These are phyloP conservation scores for Gnathonemus echidnorhynchus DNA, from an alignment of 2,113 vertebrate species.

Conservation along the genomic window DNA sequence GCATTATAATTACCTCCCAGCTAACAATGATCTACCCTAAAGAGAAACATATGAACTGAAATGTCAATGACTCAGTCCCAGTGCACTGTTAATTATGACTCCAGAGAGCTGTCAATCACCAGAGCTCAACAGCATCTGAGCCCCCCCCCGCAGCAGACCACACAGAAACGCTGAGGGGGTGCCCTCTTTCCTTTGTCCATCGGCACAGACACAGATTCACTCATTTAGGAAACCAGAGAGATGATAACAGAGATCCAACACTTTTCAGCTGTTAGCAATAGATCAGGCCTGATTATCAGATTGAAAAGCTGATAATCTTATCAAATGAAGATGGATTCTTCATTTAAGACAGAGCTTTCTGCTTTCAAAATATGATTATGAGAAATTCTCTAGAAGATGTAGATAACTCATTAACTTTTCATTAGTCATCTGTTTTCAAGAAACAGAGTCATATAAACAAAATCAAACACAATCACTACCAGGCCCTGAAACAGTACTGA, in stretches of 20 bases:
- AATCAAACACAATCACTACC: not conserved
- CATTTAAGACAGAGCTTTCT: not conserved
- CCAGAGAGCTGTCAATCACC: slow-evolving; percentile 14
- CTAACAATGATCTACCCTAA: slow-evolving; percentile 11
- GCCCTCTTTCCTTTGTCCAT: not conserved
- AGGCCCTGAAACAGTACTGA: slow-evolving; percentile 10
- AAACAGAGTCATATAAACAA: not conserved
- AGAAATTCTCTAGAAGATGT: not conserved
- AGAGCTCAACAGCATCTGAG: not conserved
- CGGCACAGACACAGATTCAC: not conserved
- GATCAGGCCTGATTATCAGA: slow-evolving; percentile 7
- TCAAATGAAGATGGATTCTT: not conserved
- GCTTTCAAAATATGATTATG: not conserved
- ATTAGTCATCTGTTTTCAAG: not conserved
- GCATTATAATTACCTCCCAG: slow-evolving; percentile 9
- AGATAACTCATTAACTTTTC: not conserved
- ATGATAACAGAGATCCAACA: not conserved
- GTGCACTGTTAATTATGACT: not conserved
- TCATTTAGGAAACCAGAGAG: not conserved
- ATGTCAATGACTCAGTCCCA: slow-evolving; percentile 12
- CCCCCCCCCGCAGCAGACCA: not conserved
- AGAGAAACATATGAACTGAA: slow-evolving; percentile 10
- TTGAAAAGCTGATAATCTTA: slow-evolving; percentile 1
- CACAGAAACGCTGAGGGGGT: not conserved
- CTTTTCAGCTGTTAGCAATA: not conserved